Evolutionary conservation across 2,888 invertebrate genomes (phyloP), one percentile per base, ranked within the genome.

Genomic region (Amphiduros pacificus): DNA sequence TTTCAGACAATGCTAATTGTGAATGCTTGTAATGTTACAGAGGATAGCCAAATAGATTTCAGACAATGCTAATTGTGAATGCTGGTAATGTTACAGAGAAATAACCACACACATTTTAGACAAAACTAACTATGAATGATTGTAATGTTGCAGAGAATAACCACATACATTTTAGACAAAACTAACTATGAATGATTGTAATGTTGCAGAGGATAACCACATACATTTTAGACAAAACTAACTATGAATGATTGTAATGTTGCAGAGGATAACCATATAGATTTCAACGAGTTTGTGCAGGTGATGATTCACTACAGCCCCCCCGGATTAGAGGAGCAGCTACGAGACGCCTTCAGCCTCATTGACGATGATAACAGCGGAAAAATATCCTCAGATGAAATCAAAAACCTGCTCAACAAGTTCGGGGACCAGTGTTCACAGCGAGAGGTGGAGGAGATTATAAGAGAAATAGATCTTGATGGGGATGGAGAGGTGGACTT

Each of bases 361-460:
- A 44, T 44, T n/a, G 44, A 44, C 44, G n/a, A n/a, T 17, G 44
- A 44, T 22, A 44, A 44, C 44, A 44, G 44, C 44, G 44, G 44
- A 5, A 44, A 44, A 17, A 44, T 44, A 20, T 44, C 44, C n/a
- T 44, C 44, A 17, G 44, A 44, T 44, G 44, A 44, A 17, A 44
- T 44, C n/a, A 44, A 44, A 17, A 44, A 17, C 6, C n/a, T 44
- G 6, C 22, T 44, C 20, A n/a, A 22, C n/a, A n/a, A 44, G 6
- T 17, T 44, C 9, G 44, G 44, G 5, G 44, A 44, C 6, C n/a
- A 44, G 44, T 20, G 22, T 6, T 20, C 22, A 22, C 22, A n/a
- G 22, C 22, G 20, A 4, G 44, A 44, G n/a, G 44, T 44, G n/a
- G 44, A n/a, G 20, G 44, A 44, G n/a, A 44, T 44, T 22, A 44